Percentiles rank a stretch among this genome's conserved stretches.
phyloP scores from a whole-genome alignment of 2,888 invertebrate species.

The Ophonus ardosiacus region DNA sequence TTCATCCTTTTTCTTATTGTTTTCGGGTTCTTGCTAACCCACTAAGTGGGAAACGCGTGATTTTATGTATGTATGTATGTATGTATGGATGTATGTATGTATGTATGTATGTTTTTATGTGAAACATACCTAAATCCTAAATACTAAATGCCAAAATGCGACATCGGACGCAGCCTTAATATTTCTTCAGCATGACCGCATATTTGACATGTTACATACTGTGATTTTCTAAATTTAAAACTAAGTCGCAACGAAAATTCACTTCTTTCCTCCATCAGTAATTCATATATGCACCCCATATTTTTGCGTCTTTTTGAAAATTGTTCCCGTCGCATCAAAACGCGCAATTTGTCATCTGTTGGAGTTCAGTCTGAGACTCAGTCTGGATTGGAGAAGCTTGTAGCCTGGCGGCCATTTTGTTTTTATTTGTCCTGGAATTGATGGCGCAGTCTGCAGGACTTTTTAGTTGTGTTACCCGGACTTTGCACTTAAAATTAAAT shows the following conservation, averaged over 20 bases:
- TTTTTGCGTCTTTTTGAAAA: constrained; percentile 72
- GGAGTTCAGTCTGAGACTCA: constrained; percentile 49
- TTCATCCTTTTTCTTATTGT: too few relatives aligned
- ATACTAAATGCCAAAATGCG: too few relatives aligned
- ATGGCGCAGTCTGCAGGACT: not conserved
- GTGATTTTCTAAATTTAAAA: not conserved
- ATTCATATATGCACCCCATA: constrained; percentile 73
- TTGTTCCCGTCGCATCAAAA: constrained; percentile 72
- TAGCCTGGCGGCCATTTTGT: constrained; percentile 21
- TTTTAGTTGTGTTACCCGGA: not conserved
- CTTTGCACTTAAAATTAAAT: not conserved
- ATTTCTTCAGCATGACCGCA: too few relatives aligned
- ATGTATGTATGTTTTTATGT: too few relatives aligned
- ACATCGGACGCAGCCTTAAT: too few relatives aligned
- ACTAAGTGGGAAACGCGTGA: too few relatives aligned
- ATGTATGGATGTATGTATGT: too few relatives aligned
- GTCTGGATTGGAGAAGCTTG: constrained; percentile 42
- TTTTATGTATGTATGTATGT: too few relatives aligned
- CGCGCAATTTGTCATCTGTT: constrained; percentile 72
- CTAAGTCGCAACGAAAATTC: not conserved
- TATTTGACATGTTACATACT: too few relatives aligned
- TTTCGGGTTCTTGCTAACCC: too few relatives aligned
- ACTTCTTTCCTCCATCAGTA: constrained; percentile 70
- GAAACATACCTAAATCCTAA: too few relatives aligned
- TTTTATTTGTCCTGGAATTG: constrained; percentile 52